These are phyloP conservation scores for Parazoanthus swiftii DNA, from an alignment of 92 coral and sea anemone species.

Conservation along the genomic window DNA sequence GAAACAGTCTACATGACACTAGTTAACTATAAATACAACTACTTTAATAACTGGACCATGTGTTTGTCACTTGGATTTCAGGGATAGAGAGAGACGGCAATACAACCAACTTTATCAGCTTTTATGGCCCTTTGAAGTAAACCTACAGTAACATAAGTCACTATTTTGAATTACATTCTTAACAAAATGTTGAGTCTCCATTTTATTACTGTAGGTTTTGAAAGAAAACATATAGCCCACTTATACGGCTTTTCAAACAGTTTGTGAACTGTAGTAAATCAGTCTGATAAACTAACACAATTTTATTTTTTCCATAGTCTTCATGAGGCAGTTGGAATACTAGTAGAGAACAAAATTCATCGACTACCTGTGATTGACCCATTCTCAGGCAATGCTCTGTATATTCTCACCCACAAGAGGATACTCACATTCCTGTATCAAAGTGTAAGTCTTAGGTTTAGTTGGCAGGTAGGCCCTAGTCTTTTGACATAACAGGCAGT, in stretches of 20 bases:
- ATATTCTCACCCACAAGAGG: constrained; percentile 94
- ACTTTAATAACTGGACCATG: no score
- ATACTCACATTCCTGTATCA: constrained; percentile 82
- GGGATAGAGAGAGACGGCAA: no score
- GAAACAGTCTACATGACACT: no score
- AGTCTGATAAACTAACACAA: neutral
- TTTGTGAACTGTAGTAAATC: neutral
- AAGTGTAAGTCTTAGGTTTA: constrained; percentile 61
- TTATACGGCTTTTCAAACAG: neutral
- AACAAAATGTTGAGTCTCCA: neutral
- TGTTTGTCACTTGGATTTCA: no score
- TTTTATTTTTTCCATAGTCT: constrained; percentile 53
- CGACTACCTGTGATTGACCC: constrained; percentile 96
- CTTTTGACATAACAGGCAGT: neutral
- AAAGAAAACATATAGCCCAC: neutral
- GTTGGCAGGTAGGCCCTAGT: neutral
- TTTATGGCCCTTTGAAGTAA: no score
- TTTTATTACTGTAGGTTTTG: neutral
- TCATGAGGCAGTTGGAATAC: constrained; percentile 85
- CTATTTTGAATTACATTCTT: no score
- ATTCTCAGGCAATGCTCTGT: constrained; percentile 83
- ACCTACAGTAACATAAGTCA: no score
- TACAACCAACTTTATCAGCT: no score
- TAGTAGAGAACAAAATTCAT: constrained; percentile 88
- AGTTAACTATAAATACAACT: no score